Conservation (phyloP, 2,888 invertebrate genomes). For the Iselma pallidipennis region DNA sequence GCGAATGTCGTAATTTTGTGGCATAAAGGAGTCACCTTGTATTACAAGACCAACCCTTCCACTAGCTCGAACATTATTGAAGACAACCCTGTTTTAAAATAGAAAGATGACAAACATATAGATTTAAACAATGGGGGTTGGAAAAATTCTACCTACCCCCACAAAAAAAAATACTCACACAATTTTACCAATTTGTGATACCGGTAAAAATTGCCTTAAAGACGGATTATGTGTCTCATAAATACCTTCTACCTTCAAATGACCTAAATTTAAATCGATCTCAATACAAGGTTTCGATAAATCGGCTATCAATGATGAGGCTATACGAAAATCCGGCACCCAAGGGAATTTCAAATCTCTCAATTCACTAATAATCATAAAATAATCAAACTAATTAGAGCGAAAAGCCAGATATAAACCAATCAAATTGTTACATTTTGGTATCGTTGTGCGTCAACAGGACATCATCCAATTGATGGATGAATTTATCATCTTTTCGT, state of each 20-base stretch:
- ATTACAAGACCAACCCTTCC: constrained; percentile 62
- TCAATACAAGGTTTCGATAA: constrained; percentile 46
- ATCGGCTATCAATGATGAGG: constrained; percentile 44
- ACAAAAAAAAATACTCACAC: constrained; percentile 39
- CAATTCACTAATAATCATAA: constrained; percentile 43
- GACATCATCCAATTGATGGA: constrained; percentile 59
- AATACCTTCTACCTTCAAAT: constrained; percentile 47
- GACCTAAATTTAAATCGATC: constrained; percentile 46
- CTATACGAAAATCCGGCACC: constrained; percentile 51
- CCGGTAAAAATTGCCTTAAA: constrained; percentile 48
- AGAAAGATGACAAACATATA: constrained; percentile 42
- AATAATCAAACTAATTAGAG: not conserved
- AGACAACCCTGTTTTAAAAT: constrained; percentile 62
- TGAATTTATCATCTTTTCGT: constrained; percentile 56
- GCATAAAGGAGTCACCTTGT: constrained; percentile 62
- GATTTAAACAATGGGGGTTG: no score
- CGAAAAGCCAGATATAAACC: not conserved
- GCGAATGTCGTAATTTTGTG: constrained; percentile 62
- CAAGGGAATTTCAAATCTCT: constrained; percentile 46
- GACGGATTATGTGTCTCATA: constrained; percentile 49
- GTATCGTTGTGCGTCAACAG: constrained; percentile 62
- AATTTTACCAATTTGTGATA: constrained; percentile 48
- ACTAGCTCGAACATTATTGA: constrained; percentile 61
- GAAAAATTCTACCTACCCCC: constrained; percentile 8
- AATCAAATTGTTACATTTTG: constrained; percentile 61